phyloP scores from a whole-genome alignment of 2,888 invertebrate species.

The Ceriagrion tenellum region DNA sequence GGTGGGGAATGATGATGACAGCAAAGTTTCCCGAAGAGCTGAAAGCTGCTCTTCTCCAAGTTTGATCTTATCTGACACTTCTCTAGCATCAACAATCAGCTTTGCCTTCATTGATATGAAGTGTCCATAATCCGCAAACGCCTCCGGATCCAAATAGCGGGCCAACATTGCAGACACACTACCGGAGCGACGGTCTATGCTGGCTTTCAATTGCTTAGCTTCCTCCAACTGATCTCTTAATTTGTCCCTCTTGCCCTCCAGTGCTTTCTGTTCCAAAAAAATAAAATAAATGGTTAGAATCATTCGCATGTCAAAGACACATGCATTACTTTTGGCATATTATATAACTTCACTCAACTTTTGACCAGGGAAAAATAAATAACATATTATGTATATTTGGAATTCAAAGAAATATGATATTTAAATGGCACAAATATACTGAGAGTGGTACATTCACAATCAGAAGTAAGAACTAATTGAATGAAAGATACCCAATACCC shows the following conservation, averaged over 20 bases:
- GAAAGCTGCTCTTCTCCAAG: slow-evolving; percentile 89
- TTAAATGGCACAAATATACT: no score
- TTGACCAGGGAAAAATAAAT: no score
- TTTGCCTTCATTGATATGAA: slow-evolving; percentile 94
- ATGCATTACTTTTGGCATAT: no score
- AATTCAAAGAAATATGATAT: no score
- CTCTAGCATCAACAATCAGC: slow-evolving; percentile 89
- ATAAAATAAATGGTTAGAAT: slow-evolving; percentile 23
- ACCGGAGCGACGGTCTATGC: slow-evolving; percentile 88
- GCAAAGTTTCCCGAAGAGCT: slow-evolving; percentile 84
- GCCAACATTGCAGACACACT: slow-evolving; percentile 86
- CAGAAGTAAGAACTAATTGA: no score
- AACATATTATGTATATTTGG: no score
- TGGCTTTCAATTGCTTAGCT: slow-evolving; percentile 89
- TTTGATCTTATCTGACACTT: slow-evolving; percentile 90
- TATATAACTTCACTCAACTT: no score
- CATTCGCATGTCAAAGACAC: no score
- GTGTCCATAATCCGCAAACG: slow-evolving; percentile 89
- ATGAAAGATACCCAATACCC: no score
- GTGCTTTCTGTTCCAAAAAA: slow-evolving; percentile 80
- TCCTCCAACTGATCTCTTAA: slow-evolving; percentile 89
- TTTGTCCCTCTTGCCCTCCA: slow-evolving; percentile 88
- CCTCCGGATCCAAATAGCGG: slow-evolving; percentile 86
- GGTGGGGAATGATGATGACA: slow-evolving; percentile 22
- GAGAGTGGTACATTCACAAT: no score